Evolutionary conservation across 2,797 vertebrate genomes (phyloP), one percentile per base, ranked within the genome.

Genomic region (Ataeniobius toweri): DNA sequence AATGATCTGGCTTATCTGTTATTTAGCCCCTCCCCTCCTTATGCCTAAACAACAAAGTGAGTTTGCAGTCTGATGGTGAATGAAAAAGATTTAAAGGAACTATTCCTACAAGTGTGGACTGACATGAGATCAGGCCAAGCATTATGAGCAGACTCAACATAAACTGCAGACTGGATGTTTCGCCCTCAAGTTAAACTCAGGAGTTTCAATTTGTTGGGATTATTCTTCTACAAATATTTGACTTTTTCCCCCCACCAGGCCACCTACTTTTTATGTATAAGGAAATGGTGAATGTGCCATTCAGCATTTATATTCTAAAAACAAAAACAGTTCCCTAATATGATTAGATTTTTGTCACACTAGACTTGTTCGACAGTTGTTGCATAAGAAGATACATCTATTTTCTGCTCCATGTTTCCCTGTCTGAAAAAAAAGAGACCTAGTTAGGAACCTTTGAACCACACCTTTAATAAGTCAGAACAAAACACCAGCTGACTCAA

Each of bases 1-100:
- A 79, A 93, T 93, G 94, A 95, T 95, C 94, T 94, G 94, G 92
- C 94, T 96, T 95, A 95, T 95, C 95, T 87, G 85, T 89, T 83
- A 91, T 90, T 92, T 92, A 86, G 91, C 84, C 89, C 91, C 94
- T 89, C 92, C 92, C 90, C 85, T 86, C 79, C 90, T 91, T 93
- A 92, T 93, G 94, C 94, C 93, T 91, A 84, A 91, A 93, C 90
- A 89, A 92, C 92, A 87, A 86, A 91, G 90, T 90, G 89, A 90
- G 88, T 93, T 90, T 89, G 91, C 86, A 85, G 84, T 83, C 86
- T 69, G 86, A 81, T 90, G 91, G 93, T 92, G 92, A 92, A 85
- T 89, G 85, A 92, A 92, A 86, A 83, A 80, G 83, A 78, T 83
- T 84, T 84, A 75, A 77, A 65, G 75, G 78, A 85, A 83, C 73